These are phyloP conservation scores for Dicaeum eximium DNA, from an alignment of 2,113 vertebrate species.

Conservation along the genomic window DNA sequence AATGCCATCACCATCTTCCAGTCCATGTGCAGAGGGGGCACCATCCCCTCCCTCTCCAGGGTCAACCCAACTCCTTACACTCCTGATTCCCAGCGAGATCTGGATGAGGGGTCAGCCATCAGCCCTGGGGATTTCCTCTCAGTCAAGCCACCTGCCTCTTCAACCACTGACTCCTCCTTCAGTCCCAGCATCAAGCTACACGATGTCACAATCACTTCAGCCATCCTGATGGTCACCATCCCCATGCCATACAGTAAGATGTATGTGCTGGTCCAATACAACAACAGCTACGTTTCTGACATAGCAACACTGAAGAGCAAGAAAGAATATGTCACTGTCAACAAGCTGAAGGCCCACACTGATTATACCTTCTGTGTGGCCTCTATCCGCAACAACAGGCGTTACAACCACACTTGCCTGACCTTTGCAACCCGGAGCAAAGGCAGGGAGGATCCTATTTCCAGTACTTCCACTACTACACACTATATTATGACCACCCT, in stretches of 20 bases:
- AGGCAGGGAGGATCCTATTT: slow-evolving; percentile 75
- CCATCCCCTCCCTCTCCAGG: slow-evolving; percentile 74
- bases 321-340: slow-evolving; percentile 83
- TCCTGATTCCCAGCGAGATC: slow-evolving; percentile 76
- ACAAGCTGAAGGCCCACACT: slow-evolving; percentile 86
- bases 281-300: slow-evolving; percentile 85
- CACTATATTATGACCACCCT: slow-evolving; percentile 99
- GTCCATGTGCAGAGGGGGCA: slow-evolving; percentile 88
- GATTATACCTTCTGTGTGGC: slow-evolving; percentile 96
- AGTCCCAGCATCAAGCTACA: slow-evolving; percentile 89
- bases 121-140: slow-evolving; percentile 79
- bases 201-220: slow-evolving; percentile 81
- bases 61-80: slow-evolving; percentile 83
- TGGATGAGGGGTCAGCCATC: slow-evolving; percentile 88
- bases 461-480: slow-evolving; percentile 89
- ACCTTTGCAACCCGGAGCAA: slow-evolving; percentile 86
- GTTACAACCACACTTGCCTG: slow-evolving; percentile 94
- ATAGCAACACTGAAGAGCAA: slow-evolving; percentile 88
- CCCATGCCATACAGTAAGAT: slow-evolving; percentile 94
- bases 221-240: slow-evolving; percentile 88
- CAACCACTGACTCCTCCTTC: slow-evolving; percentile 81
- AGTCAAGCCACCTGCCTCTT: slow-evolving; percentile 83
- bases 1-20: slow-evolving; percentile 89
- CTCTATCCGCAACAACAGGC: slow-evolving; percentile 88
- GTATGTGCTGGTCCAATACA: slow-evolving; percentile 93